Base-by-base conservation (phyloP, 2,888 invertebrate species). In the Desoria tigrina region DNA sequence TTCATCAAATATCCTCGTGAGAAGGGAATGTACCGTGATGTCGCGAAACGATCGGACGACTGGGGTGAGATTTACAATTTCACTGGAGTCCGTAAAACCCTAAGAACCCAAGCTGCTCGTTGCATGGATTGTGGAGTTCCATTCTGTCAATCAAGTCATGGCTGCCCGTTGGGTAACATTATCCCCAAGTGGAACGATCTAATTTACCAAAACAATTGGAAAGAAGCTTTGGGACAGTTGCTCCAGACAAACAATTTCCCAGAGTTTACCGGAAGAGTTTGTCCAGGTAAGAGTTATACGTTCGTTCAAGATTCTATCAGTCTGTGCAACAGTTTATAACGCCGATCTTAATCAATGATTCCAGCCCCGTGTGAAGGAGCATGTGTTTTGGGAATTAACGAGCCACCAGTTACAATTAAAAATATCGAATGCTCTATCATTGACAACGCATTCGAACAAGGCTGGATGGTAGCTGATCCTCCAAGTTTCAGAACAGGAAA, bases 111-210 rank as follows among this genome's bases (percentile, higher is more conserved):
- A 76, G 94, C 96, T 1, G 94, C 96, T 0, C 85, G 95, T 50
- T 99, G 98, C 79, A 71, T 68, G 71, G 98, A 98, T 79, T 98
- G 98, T 81, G 98, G 98, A 26, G 95, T 99, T n/a, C 95, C 95
- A 9, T 95, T 96, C 84, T 99, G 99, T 79, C 94, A 94, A 79
- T 92, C 92, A 42, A 85, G 86, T 42, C 92, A 96, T 80, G 98
- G 98, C 55, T 99, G 98, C 79, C 98, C 98, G 0, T 85, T 99
- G 42, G 97, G 97, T 37, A 99, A 99, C 81, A 94, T 99, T 76
- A 95, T 99, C 74, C 99, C 99, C 61, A 96, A 96, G 83, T 99
- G 97, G 96, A 99, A 99, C 82, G 94, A 97, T 79, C 86, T 99
- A 23, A 86, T 99, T n/a, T 98, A 90, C 84, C 86, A 90, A 78